A percentile compares a stretch with the other conserved stretches of the same genome.
These are phyloP conservation scores for Calameuta filiformis DNA, from an alignment of 2,888 invertebrate species.

Conservation along the genomic window DNA sequence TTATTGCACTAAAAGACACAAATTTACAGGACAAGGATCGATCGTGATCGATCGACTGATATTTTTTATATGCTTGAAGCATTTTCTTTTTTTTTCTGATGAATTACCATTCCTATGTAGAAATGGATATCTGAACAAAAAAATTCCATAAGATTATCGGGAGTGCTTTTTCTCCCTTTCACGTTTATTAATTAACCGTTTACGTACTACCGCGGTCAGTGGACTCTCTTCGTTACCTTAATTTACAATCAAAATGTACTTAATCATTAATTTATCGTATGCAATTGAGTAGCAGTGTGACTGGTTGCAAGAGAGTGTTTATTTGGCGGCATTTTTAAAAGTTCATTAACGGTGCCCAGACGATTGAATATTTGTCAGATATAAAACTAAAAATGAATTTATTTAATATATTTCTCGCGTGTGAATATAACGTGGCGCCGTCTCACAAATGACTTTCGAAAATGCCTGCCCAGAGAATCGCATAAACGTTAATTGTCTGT, in stretches of 20 bases:
- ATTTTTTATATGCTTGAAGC: background rate
- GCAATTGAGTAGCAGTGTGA: slow-evolving; percentile 6
- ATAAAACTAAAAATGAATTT: background rate
- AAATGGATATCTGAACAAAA: background rate
- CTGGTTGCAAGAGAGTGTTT: slow-evolving; percentile 14
- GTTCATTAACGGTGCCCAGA: background rate
- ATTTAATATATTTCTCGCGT: slow-evolving; percentile 2
- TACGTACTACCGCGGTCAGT: background rate
- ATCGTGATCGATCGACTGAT: background rate
- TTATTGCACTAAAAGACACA: background rate
- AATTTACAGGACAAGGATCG: background rate
- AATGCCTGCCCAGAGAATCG: slow-evolving; percentile 27
- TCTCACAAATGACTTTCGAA: background rate
- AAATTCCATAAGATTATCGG: background rate
- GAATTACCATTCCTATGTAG: background rate
- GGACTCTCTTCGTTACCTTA: slow-evolving; percentile 16
- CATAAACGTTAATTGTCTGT: slow-evolving; percentile 55
- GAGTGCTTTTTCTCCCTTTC: background rate
- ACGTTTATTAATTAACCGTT: slow-evolving; percentile 2
- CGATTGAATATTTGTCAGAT: background rate
- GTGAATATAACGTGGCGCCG: background rate
- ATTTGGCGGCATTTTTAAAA: background rate
- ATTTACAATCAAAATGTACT: slow-evolving; percentile 25
- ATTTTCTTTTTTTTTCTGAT: background rate
- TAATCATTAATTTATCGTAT: slow-evolving; percentile 12